phyloP scores from a whole-genome alignment of 2,888 invertebrate species.

The Xiphydria camelus region DNA sequence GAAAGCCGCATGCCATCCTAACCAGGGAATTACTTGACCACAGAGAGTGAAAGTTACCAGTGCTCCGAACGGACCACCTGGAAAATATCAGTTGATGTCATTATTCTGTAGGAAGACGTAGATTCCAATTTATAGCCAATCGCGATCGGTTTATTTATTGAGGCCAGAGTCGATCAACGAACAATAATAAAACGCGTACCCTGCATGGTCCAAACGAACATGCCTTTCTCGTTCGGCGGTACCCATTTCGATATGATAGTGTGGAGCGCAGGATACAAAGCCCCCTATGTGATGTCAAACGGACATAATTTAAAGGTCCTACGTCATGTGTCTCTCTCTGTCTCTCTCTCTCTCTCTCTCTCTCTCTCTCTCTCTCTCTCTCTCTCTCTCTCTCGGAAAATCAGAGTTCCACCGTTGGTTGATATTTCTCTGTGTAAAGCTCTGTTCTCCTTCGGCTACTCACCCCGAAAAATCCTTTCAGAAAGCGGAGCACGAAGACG shows the following conservation, averaged over 20 bases:
- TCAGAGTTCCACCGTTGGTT: too few relatives aligned
- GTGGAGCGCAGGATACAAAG: constrained; percentile 70
- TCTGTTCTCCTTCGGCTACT: too few relatives aligned
- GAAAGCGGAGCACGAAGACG: constrained; percentile 46
- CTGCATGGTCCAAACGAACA: constrained; percentile 71
- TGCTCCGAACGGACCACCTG: constrained; percentile 75
- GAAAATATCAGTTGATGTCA: constrained; percentile 5
- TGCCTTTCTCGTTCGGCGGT: constrained; percentile 76
- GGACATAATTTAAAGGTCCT: too few relatives aligned
- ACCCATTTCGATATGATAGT: constrained; percentile 75
- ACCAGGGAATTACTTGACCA: constrained; percentile 66
- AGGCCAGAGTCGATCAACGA: too few relatives aligned
- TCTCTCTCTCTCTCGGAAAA: constrained; percentile 5
- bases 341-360: constrained; percentile 3
- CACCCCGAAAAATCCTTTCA: constrained; percentile 55
- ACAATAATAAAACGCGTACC: too few relatives aligned
- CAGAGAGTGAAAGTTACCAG: constrained; percentile 72
- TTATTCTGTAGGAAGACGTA: too few relatives aligned
- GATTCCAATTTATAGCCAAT: too few relatives aligned
- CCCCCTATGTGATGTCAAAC: constrained; percentile 57
- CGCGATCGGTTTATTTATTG: too few relatives aligned
- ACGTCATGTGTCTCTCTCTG: too few relatives aligned
- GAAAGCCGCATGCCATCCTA: constrained; percentile 73
- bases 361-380: constrained; percentile 6
- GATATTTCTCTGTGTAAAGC: too few relatives aligned